Base-by-base conservation (phyloP, 2,888 invertebrate species). In the Disparrhopalites patrizii region DNA sequence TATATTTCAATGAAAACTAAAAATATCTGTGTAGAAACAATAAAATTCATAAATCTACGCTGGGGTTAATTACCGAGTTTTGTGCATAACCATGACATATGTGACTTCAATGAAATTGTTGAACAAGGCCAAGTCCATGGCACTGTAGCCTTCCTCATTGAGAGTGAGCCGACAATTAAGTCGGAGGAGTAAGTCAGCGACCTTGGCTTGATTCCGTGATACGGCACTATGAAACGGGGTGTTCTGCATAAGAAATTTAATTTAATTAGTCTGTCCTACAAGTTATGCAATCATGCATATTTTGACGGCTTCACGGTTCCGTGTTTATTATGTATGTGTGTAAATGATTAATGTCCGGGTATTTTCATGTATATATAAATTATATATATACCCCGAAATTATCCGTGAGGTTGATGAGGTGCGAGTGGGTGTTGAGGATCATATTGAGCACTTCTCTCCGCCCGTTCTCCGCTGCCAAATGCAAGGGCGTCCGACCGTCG, bases 111-210 rank as follows among this genome's bases (percentile, higher is more conserved):
- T 87, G 76, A 88, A 89, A 77, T 91, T 90, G 78, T 89, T 89
- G 77, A 90, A 87, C 75, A 93, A 91, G n/a, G 91, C 90, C 76
- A 91, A 88, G 78, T 93, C 93, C 47, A 93, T 88, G 18, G 93
- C 91, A 72, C 88, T 90, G 84, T 89, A 86, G 68, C 87, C 87
- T 78, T 86, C 82, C 65, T 83, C 83, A 79, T 93, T 92, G 77
- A 87, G 87, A 3, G 83, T 79, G 3, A 91, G 80, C 71, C 87
- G 86, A 76, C 90, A 90, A 84, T 86, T 84, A 89, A 61, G 85
- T 0, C 88, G 86, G 40, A 93, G 81, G 1, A 93, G 81, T 15
- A 91, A 82, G 0, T 85, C 85, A 10, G 91, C 89, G 0, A 89
- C 86, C 71, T 86, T 87, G 0, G 89, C 87, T 76, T 87, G 87